Evolutionary conservation across 1,140 invertebrate species (phyloP).

Genomic region (Helicoverpa zea): DNA sequence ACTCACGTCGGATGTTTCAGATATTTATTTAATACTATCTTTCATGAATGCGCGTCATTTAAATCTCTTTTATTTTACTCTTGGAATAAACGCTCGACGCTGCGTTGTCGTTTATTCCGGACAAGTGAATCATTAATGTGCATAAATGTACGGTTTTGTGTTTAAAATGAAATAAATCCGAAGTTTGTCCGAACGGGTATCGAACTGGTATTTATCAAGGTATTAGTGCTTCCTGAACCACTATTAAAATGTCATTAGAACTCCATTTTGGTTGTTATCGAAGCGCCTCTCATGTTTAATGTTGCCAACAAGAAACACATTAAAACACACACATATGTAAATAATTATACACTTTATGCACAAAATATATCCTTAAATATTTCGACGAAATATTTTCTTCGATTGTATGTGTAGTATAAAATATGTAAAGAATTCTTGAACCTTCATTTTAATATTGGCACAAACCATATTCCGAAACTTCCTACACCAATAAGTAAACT

Average conservation of each 20-base stretch:
- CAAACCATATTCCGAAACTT: no score
- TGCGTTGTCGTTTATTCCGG: constrained; percentile 15
- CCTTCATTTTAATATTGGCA: no score
- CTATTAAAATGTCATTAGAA: constrained; percentile 79
- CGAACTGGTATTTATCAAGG: constrained; percentile 56
- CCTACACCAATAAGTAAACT: no score
- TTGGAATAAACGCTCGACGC: constrained; percentile 6
- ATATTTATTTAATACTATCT: constrained; percentile 45
- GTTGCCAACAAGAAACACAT: constrained; percentile 50
- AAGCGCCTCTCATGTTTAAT: constrained; percentile 52
- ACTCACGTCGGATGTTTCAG: constrained; percentile 35
- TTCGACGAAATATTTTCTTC: not conserved
- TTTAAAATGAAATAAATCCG: constrained; percentile 42
- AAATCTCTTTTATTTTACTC: constrained; percentile 32
- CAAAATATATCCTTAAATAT: constrained; percentile 1
- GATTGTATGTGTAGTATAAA: not conserved
- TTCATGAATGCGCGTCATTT: constrained; percentile 32
- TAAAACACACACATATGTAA: constrained; percentile 34
- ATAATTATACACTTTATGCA: constrained; percentile 17
- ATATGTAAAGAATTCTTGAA: no score
- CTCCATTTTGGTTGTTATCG: constrained; percentile 68
- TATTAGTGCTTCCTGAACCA: constrained; percentile 61
- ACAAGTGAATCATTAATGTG: constrained; percentile 44
- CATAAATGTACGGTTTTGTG: constrained; percentile 44
- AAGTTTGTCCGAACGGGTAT: constrained; percentile 30